Conservation (phyloP, 2,888 invertebrate species). For the Diabrotica balteata region DNA sequence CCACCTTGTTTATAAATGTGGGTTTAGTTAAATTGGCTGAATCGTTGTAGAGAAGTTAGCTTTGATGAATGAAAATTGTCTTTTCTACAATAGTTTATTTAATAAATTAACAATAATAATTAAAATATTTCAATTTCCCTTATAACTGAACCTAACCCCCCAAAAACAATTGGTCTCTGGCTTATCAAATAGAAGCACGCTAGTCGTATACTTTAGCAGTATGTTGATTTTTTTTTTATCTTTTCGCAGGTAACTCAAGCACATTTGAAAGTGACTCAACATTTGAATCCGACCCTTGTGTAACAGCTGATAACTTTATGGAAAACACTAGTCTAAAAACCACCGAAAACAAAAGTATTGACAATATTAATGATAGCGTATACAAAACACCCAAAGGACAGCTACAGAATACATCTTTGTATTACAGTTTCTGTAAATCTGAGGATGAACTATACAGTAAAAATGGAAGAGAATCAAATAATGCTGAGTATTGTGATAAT, state of each 20-base stretch:
- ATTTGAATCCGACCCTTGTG: not conserved
- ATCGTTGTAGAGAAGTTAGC: too few relatives aligned
- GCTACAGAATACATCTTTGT: constrained; percentile 5
- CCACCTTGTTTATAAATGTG: too few relatives aligned
- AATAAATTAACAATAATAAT: too few relatives aligned
- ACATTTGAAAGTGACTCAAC: not conserved
- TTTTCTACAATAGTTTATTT: too few relatives aligned
- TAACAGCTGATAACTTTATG: not conserved
- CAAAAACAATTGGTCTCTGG: too few relatives aligned
- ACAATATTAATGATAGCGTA: not conserved
- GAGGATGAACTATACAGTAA: constrained; percentile 12
- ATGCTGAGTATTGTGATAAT: too few relatives aligned
- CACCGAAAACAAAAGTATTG: not conserved
- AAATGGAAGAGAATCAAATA: not conserved
- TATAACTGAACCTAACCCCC: too few relatives aligned
- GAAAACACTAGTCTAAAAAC: not conserved
- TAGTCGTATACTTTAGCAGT: too few relatives aligned
- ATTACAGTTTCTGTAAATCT: constrained; percentile 16
- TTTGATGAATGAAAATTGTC: too few relatives aligned
- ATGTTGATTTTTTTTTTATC: not conserved
- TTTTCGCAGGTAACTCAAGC: not conserved
- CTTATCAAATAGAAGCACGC: too few relatives aligned
- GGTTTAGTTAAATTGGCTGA: too few relatives aligned
- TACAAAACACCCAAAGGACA: not conserved
- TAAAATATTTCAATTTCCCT: too few relatives aligned